These are phyloP conservation scores for Varecia variegata DNA, from an alignment of 2,797 vertebrate species.

Conservation along the genomic window DNA sequence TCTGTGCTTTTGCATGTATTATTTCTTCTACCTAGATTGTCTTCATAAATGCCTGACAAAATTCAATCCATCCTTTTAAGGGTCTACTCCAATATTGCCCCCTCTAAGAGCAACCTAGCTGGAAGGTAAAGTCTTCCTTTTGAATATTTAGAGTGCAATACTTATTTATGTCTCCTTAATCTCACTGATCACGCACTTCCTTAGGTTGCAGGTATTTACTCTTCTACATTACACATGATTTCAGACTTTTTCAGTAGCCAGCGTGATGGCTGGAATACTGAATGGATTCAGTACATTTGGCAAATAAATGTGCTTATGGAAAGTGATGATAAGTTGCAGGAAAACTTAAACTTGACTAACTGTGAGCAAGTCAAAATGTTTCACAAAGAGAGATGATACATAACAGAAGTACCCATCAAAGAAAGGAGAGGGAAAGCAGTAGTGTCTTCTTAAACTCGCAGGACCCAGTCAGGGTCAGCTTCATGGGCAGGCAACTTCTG, in stretches of 20 bases:
- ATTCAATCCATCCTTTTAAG: background rate
- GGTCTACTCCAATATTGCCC: background rate
- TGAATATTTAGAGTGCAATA: background rate
- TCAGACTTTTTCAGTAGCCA: background rate
- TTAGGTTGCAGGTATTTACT: background rate
- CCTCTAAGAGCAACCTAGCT: background rate
- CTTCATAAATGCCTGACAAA: background rate
- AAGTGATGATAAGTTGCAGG: background rate
- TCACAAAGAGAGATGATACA: background rate
- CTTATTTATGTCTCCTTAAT: background rate
- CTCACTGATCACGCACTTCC: background rate
- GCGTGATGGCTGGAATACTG: background rate
- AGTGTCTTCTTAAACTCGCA: background rate
- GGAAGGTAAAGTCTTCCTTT: background rate
- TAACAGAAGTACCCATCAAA: background rate
- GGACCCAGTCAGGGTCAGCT: background rate
- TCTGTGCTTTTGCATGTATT: background rate
- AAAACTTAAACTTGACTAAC: background rate
- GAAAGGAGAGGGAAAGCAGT: background rate
- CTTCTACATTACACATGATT: background rate
- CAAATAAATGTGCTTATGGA: background rate
- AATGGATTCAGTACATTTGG: background rate
- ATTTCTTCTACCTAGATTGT: background rate
- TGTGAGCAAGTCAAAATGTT: background rate
- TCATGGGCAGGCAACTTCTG: fast-evolving